Conservation (phyloP, 2,113 vertebrate genomes). For the Sapajus apella region DNA sequence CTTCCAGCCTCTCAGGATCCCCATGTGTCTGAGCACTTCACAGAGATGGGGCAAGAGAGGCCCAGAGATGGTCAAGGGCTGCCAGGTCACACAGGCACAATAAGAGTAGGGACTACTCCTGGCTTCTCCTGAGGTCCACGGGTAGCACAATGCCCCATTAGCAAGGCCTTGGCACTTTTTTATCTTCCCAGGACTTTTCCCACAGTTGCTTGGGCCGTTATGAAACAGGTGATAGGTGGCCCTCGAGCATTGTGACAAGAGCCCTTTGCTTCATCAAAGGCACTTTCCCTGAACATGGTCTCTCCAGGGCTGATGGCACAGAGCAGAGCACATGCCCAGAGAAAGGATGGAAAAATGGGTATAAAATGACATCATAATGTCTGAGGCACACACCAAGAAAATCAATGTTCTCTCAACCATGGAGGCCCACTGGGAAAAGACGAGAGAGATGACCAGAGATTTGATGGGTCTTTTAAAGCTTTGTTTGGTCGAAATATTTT, state of each 20-base stretch:
- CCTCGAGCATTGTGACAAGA: background rate
- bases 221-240: background rate
- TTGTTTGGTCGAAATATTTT: slow-evolving; percentile 81
- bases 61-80: background rate
- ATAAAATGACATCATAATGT: slow-evolving; percentile 20
- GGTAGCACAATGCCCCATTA: background rate
- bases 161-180: background rate
- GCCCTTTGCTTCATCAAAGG: background rate
- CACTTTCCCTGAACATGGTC: background rate
- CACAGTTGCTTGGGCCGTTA: background rate
- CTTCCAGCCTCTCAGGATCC: background rate
- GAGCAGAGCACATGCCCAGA: background rate
- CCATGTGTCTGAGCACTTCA: background rate
- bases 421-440: slow-evolving; percentile 50
- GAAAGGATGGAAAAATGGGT: slow-evolving; percentile 40
- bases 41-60: background rate
- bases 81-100: accelerated
- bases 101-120: background rate
- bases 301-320: background rate
- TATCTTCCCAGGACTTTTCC: no score
- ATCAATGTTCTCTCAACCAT: background rate
- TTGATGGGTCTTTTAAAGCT: slow-evolving; percentile 70
- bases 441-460: slow-evolving; percentile 54
- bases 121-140: background rate
- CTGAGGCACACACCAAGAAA: background rate